Conservation (phyloP, 2,888 invertebrate species). For the Chymomyza caudatula region DNA sequence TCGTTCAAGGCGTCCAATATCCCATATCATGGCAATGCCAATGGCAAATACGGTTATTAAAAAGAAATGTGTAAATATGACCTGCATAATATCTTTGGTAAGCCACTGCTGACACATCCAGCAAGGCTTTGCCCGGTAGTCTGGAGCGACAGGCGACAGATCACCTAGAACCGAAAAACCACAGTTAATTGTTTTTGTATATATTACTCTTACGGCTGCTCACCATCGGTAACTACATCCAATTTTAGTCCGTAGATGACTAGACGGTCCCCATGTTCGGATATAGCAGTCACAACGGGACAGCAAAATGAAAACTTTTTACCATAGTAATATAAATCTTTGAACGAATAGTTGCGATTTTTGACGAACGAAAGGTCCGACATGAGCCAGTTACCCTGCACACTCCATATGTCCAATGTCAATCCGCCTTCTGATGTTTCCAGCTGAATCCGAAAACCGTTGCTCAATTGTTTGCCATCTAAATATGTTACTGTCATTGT, state of each 20-base stretch:
- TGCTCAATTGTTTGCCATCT: too few relatives aligned
- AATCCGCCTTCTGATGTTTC: background rate
- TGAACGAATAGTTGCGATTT: background rate
- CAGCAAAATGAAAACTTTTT: conserved; percentile 41
- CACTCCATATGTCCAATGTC: background rate
- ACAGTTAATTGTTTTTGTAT: background rate
- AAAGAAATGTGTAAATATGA: conserved; percentile 25
- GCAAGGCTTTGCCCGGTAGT: conserved; percentile 27
- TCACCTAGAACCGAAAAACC: background rate
- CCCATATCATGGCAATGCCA: conserved; percentile 46
- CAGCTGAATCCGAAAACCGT: conserved; percentile 19
- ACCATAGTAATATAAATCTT: conserved; percentile 30
- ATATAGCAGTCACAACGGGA: conserved; percentile 10
- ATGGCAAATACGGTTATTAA: conserved; percentile 25
- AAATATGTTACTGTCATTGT: background rate
- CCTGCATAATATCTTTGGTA: conserved; percentile 32
- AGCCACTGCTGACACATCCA: conserved; percentile 33
- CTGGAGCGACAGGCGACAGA: background rate
- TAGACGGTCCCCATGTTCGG: conserved; percentile 1
- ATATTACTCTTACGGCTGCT: conserved; percentile 9
- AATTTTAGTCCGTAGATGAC: conserved; percentile 26
- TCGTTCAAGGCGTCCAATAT: conserved; percentile 33
- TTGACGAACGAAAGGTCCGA: background rate
- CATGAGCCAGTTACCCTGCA: conserved; percentile 37
- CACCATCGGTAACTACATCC: conserved; percentile 30